Percentiles rank a stretch among this genome's conserved stretches.
Evolutionary conservation across 2,113 vertebrate genomes (phyloP).

Genomic region (Brienomyrus brachyistius): DNA sequence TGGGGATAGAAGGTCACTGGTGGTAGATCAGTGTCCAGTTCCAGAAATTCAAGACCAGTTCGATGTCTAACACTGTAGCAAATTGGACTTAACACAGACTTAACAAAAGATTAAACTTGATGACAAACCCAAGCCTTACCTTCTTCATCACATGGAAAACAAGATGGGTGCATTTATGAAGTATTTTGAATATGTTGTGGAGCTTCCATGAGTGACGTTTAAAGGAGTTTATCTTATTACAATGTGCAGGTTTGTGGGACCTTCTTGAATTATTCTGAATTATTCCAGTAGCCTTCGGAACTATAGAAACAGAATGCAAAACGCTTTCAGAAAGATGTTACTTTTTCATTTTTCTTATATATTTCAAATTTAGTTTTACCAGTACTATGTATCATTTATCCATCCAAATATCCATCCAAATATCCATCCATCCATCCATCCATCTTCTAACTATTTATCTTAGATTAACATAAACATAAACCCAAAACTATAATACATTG

Average conservation of each 20-base stretch:
- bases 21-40: neutral
- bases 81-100: neutral
- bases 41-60: neutral
- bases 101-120: neutral
- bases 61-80: neutral
- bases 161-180: neutral
- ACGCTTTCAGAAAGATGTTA: neutral
- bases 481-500: neutral
- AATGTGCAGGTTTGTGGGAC: neutral
- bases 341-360: neutral
- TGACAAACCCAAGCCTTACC: neutral
- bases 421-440: too few relatives aligned
- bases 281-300: too few relatives aligned
- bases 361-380: neutral
- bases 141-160: neutral
- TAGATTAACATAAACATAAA: neutral
- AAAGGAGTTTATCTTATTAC: neutral
- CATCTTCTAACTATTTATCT: neutral
- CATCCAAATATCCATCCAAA: neutral
- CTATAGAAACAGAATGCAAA: too few relatives aligned
- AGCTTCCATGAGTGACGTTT: neutral
- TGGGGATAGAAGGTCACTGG: neutral
- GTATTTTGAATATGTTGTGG: neutral
- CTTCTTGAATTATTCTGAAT: neutral
- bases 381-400: neutral